Percentiles rank a stretch among this genome's conserved stretches.
These are phyloP conservation scores for Drosophila acutilabella DNA, from an alignment of 2,888 invertebrate genomes.

Conservation along the genomic window DNA sequence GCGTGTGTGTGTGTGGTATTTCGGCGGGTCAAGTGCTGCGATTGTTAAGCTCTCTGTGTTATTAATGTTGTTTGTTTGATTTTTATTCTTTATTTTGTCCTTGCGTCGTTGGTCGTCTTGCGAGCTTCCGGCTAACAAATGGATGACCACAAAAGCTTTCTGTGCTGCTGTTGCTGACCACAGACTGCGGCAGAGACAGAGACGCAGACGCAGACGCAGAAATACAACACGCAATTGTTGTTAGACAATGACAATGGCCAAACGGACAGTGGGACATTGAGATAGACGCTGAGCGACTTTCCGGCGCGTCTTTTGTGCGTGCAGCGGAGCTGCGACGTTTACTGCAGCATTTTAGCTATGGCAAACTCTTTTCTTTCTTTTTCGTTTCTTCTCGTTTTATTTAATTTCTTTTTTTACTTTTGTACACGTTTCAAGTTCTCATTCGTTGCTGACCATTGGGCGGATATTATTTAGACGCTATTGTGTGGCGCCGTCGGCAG, in stretches of 20 bases:
- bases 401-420: neutral
- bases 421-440: conserved; percentile 14
- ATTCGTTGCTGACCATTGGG: conserved; percentile 69
- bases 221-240: conserved; percentile 71
- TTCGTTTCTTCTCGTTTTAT: neutral
- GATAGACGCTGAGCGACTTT: conserved; percentile 44
- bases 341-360: conserved; percentile 49
- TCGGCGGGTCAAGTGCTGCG: conserved; percentile 63
- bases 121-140: conserved; percentile 68
- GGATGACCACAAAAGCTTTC: conserved; percentile 75
- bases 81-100: conserved; percentile 33
- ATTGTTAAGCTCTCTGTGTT: conserved; percentile 17
- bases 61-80: neutral
- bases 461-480: conserved; percentile 83
- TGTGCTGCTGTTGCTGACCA: conserved; percentile 41
- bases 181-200: conserved; percentile 24
- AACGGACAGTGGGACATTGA: conserved; percentile 1
- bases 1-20: conserved; percentile 52
- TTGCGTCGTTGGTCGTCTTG: conserved; percentile 59
- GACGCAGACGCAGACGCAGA: conserved; percentile 1
- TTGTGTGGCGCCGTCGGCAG: conserved; percentile 74
- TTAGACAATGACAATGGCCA: conserved; percentile 62
- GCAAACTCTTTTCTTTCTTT: conserved; percentile 29
- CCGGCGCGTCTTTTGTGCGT: conserved; percentile 65
- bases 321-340: conserved; percentile 34